Evolutionary conservation across 2,113 vertebrate genomes (phyloP), one percentile per base, ranked within the genome.

Genomic region (Cinclus mexicanus): DNA sequence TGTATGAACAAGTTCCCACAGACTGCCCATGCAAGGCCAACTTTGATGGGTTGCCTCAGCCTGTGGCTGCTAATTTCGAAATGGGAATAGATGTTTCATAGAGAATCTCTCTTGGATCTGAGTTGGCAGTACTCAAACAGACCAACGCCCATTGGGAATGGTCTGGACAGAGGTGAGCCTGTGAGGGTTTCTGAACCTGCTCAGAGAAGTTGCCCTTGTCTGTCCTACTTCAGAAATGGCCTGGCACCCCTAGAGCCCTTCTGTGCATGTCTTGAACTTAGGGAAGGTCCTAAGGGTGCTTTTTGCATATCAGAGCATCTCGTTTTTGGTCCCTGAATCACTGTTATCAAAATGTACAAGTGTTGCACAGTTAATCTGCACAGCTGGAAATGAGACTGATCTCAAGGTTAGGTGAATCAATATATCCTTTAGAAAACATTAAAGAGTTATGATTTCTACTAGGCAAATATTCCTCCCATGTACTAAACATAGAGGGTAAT

Each of bases 101-200:
- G 23, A 18, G 2, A 77, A 60, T 31, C 3, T 69, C 31, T 82
- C 60, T 53, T 18, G 50, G 69, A 65, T 78, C 67, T 78, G 70
- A 53, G 12, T 17, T 72, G 60, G 4, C 28, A 64, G 69, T 61
- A n/a, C 23, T 68, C 59, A 47, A 9, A 26, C 52, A 50, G 44
- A 24, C 13, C 57, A 82, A 33, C 0, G 0, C 6, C 31, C 17
- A 7, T 2, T 24, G n/a, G 37, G 49, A 80, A 39, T 1, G 2
- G 14, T 57, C 37, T 31, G 46, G 47, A 44, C 31, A 63, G 42
- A 59, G 31, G 12, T 70, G 61, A 82, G 19, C 28, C 37, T 69
- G 44, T 0, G 0, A 67, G 14, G 4, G 25, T 44, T 84, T n/a
- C 81, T 83, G 41, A 56, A 60, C 41, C 14, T 83, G 41, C 35